Evolutionary conservation across 2,797 vertebrate genomes (phyloP).

Genomic region (Heteromormyrus szaboi): DNA sequence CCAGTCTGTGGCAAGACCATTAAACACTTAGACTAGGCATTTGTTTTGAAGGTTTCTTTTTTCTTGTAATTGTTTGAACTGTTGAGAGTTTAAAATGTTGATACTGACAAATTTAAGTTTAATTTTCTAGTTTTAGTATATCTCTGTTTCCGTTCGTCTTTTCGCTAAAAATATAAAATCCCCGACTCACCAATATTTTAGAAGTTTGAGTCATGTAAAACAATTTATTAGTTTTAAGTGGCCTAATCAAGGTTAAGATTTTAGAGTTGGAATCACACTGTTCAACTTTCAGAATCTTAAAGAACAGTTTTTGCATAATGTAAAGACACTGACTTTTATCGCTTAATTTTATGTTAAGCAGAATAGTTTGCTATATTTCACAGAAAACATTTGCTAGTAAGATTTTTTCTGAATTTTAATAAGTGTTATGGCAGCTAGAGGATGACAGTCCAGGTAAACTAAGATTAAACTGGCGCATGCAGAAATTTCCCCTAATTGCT

Average conservation of each 20-base stretch:
- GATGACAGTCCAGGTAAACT: neutral
- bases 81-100: no score
- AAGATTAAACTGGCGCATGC: neutral
- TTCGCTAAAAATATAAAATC: no score
- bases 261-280: neutral
- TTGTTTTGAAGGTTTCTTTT: no score
- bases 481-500: neutral
- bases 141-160: no score
- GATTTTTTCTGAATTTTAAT: neutral
- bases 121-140: no score
- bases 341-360: neutral
- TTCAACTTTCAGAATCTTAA: neutral
- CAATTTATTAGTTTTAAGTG: no score
- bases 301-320: neutral
- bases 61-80: no score
- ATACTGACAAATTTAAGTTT: no score
- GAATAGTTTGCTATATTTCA: neutral
- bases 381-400: neutral
- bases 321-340: neutral
- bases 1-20: no score
- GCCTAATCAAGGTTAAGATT: neutral
- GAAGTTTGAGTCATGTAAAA: no score
- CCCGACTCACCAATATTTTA: no score
- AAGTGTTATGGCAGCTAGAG: neutral
- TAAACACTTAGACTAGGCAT: no score